Evolutionary conservation across 2,888 invertebrate species (phyloP).

Genomic region (Ennomos quercinarius): DNA sequence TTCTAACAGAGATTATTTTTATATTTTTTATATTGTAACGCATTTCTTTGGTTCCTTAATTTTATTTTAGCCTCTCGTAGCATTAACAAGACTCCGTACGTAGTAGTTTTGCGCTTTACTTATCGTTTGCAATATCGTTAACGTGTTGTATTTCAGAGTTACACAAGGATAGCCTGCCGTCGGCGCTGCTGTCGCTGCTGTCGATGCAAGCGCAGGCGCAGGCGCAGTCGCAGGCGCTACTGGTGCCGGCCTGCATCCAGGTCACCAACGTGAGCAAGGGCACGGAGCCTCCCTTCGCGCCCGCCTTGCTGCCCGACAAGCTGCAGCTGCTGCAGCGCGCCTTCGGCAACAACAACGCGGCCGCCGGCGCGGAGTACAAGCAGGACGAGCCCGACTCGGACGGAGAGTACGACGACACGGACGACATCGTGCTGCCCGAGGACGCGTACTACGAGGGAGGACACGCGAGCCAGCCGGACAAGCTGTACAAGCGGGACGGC

Average conservation of each 20-base stretch:
- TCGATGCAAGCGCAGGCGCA: conserved; percentile 57
- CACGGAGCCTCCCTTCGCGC: conserved; percentile 24
- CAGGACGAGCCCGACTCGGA: conserved; percentile 79
- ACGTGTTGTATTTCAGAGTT: conserved; percentile 80
- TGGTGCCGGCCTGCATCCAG: conserved; percentile 44
- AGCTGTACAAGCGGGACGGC: conserved; percentile 65
- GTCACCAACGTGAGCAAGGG: conserved; percentile 3
- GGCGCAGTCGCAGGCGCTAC: conserved; percentile 60
- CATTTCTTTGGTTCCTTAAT: conserved; percentile 86
- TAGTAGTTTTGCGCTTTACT: conserved; percentile 70
- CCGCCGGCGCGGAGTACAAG: too few relatives aligned
- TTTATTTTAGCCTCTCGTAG: conserved; percentile 83
- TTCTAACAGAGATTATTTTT: conserved; percentile 79
- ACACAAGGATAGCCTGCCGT: conserved; percentile 74
- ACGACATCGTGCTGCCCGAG: conserved; percentile 81
- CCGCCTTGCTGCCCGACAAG: conserved; percentile 45
- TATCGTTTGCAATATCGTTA: conserved; percentile 78
- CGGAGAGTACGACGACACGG: conserved; percentile 80
- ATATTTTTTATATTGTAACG: conserved; percentile 78
- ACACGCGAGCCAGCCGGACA: conserved; percentile 65
- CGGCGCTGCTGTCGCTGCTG: conserved; percentile 79
- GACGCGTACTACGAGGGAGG: conserved; percentile 61
- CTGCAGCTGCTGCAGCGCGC: conserved; percentile 70
- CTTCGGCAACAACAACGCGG: conserved; percentile 70
- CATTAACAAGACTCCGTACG: conserved; percentile 81